Evolutionary conservation across 2,888 invertebrate species (phyloP).

Genomic region (Xanthorhoe spadicearia): DNA sequence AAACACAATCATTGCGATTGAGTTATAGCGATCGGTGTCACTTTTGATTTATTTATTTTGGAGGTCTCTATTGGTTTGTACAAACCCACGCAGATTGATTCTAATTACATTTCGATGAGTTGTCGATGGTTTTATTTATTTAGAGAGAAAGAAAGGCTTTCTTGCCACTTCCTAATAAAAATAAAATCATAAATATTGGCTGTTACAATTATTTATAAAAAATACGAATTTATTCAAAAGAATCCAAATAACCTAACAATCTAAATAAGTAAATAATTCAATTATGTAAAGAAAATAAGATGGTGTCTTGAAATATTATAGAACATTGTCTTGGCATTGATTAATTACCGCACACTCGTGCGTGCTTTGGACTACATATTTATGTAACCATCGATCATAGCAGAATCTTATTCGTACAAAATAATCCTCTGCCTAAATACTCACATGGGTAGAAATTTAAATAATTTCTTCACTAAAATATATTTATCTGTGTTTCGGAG

Average conservation of each 20-base stretch:
- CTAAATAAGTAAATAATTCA: neutral
- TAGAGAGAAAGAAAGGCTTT: too few species aligned
- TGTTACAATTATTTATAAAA: too few species aligned
- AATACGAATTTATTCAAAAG: too few species aligned
- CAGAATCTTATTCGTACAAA: constrained; percentile 6
- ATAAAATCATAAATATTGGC: too few species aligned
- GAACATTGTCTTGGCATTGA: constrained; percentile 38
- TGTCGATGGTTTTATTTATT: neutral
- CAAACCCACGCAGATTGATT: neutral
- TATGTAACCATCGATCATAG: constrained; percentile 18
- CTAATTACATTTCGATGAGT: neutral
- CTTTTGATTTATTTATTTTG: constrained; percentile 7
- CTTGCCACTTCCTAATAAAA: too few species aligned
- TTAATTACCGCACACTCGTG: constrained; percentile 29
- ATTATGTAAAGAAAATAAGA: neutral
- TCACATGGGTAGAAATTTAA: constrained; percentile 1
- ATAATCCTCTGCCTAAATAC: constrained; percentile 11
- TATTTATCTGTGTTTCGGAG: too few species aligned
- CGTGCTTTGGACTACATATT: constrained; percentile 9
- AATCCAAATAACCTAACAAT: too few species aligned
- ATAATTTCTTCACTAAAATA: neutral
- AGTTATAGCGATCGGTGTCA: constrained; percentile 2
- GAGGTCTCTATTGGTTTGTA: neutral
- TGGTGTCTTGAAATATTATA: constrained; percentile 13
- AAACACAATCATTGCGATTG: constrained; percentile 2